Percentiles rank a stretch among this genome's conserved stretches.
These are phyloP conservation scores for Calliphora vicina DNA, from an alignment of 1,140 invertebrate species.

Conservation along the genomic window DNA sequence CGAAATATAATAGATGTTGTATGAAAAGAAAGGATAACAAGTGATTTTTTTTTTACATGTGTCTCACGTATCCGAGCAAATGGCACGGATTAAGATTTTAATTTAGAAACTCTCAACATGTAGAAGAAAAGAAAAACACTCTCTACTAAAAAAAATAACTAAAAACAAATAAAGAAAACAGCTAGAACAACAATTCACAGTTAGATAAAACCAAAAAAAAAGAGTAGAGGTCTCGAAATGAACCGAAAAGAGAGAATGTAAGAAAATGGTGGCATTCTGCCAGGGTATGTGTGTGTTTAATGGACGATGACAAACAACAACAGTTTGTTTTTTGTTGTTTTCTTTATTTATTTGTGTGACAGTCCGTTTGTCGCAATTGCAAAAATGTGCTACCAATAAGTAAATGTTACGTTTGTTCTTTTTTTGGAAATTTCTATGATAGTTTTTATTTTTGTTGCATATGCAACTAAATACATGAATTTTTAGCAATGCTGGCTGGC, in stretches of 20 bases:
- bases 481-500: no score
- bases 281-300: neutral
- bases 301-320: neutral
- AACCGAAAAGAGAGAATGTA: neutral
- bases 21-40: neutral
- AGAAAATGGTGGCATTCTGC: neutral
- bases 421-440: neutral
- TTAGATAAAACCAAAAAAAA: neutral
- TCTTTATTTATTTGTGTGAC: neutral
- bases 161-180: neutral
- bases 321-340: neutral
- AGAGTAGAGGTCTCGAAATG: neutral
- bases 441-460: no score
- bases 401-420: neutral
- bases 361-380: neutral
- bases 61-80: neutral
- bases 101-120: conserved; percentile 9
- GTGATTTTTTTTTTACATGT: neutral
- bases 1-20: neutral
- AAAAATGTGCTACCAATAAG: neutral
- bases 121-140: neutral
- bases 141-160: neutral
- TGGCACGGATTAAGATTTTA: conserved; percentile 1
- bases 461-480: no score
- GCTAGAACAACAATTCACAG: neutral